Evolutionary conservation across 2,113 vertebrate species (phyloP).

Genomic region (Chloropsis hardwickii): DNA sequence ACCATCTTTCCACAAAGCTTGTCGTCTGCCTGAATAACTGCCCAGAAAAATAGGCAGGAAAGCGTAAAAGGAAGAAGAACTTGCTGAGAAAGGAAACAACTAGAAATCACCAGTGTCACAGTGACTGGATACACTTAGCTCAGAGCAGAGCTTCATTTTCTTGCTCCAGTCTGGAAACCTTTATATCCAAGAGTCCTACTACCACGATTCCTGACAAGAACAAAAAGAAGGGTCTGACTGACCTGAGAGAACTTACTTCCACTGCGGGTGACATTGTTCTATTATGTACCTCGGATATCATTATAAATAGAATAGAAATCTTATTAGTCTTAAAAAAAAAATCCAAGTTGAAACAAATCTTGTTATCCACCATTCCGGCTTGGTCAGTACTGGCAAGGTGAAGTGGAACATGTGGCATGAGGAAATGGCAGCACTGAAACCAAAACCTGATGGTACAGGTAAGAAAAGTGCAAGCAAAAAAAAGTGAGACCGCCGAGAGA

Average conservation of each 20-base stretch:
- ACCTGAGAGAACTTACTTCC: constrained; percentile 66
- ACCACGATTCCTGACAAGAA: not conserved
- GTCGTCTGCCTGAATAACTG: constrained; percentile 47
- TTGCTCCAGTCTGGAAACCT: not conserved
- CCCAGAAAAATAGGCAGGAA: not conserved
- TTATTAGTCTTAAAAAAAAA: not conserved
- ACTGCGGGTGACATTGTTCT: constrained; percentile 55
- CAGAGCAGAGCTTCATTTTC: not conserved
- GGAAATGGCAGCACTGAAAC: constrained; percentile 31
- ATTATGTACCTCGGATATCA: constrained; percentile 39
- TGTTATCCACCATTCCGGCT: not conserved
- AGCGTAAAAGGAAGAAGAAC: not conserved
- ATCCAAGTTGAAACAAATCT: constrained; percentile 31
- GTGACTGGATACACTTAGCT: not conserved
- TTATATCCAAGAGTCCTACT: not conserved
- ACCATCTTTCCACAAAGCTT: not conserved
- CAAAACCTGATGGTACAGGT: not conserved
- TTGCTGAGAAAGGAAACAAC: not conserved
- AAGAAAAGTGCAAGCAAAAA: constrained; percentile 7
- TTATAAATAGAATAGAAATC: constrained; percentile 69
- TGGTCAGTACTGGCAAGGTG: constrained; percentile 43
- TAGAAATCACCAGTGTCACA: constrained; percentile 32
- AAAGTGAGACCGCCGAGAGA: not conserved
- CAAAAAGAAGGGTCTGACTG: constrained; percentile 19
- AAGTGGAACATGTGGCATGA: not conserved